These are phyloP conservation scores for Drosophila birchii DNA, from an alignment of 2,888 invertebrate genomes.

Conservation along the genomic window DNA sequence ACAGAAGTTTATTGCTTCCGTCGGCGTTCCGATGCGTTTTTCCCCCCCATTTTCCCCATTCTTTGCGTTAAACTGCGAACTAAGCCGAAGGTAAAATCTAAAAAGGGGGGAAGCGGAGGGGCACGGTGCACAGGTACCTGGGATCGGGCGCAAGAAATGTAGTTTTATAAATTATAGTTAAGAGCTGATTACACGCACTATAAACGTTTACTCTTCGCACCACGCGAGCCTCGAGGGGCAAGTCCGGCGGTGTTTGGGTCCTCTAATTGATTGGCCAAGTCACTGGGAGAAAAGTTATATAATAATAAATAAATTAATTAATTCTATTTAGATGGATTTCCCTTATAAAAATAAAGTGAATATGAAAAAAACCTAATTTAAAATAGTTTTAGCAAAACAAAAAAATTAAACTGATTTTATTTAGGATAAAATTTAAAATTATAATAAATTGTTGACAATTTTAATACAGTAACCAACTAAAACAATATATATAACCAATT, in stretches of 20 bases:
- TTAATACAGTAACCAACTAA: no score
- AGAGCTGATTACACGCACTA: conserved; percentile 81
- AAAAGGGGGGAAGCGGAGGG: not conserved
- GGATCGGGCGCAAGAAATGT: conserved; percentile 35
- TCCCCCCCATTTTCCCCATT: conserved; percentile 50
- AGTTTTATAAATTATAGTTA: conserved; percentile 75
- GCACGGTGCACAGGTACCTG: not conserved
- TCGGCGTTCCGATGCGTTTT: conserved; percentile 67
- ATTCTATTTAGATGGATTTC: not conserved
- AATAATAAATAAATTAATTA: not conserved
- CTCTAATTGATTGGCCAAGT: conserved; percentile 69
- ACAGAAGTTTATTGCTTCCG: conserved; percentile 79
- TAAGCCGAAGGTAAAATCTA: conserved; percentile 19
- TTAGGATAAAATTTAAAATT: no score
- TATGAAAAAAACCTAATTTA: no score
- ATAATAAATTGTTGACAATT: no score
- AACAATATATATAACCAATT: no score
- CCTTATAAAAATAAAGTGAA: not conserved
- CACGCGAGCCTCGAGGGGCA: conserved; percentile 33
- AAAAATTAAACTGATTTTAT: no score
- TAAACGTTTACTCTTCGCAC: conserved; percentile 73
- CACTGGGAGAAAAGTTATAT: conserved; percentile 4
- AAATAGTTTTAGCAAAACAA: no score
- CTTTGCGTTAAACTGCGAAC: conserved; percentile 74
- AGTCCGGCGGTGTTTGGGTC: conserved; percentile 28